phyloP scores from a whole-genome alignment of 2,888 invertebrate species.

The Argynnis bischoffii region DNA sequence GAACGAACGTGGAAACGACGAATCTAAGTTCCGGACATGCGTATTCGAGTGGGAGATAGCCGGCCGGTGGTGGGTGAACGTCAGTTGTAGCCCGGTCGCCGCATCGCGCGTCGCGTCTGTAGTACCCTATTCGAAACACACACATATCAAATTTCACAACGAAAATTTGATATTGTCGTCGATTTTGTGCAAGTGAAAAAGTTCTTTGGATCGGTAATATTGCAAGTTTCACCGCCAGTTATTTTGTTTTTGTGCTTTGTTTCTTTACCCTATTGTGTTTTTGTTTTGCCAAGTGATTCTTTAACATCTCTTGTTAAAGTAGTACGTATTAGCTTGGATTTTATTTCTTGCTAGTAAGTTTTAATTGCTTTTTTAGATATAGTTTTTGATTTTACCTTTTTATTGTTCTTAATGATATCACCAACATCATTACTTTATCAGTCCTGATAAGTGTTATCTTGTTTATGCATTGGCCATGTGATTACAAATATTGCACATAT shows the following conservation, averaged over 20 bases:
- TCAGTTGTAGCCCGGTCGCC: conserved; percentile 71
- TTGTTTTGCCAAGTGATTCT: conserved; percentile 66
- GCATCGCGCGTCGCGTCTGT: conserved; percentile 57
- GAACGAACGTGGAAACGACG: conserved; percentile 37
- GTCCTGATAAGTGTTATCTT: conserved; percentile 71
- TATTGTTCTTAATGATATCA: conserved; percentile 58
- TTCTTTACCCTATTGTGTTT: conserved; percentile 65
- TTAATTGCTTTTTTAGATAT: conserved; percentile 41
- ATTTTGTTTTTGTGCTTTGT: conserved; percentile 47
- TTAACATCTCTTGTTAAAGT: conserved; percentile 61
- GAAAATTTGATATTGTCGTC: conserved; percentile 80
- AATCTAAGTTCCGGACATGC: conserved; percentile 74
- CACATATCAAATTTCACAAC: conserved; percentile 81
- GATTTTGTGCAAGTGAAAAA: conserved; percentile 72
- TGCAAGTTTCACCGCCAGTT: conserved; percentile 45
- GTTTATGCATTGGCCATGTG: conserved; percentile 54
- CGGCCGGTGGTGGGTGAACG: conserved; percentile 54
- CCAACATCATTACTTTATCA: conserved; percentile 77
- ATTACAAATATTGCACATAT: conserved; percentile 57
- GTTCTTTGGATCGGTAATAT: conserved; percentile 66
- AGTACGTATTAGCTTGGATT: conserved; percentile 56
- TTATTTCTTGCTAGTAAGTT: conserved; percentile 43
- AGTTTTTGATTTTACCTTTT: conserved; percentile 45
- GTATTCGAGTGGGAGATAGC: conserved; percentile 71
- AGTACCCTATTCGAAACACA: conserved; percentile 50